Percentiles rank a stretch among this genome's conserved stretches.
These are phyloP conservation scores for Anagrus nilaparvatae DNA, from an alignment of 1,140 invertebrate genomes.

Conservation along the genomic window DNA sequence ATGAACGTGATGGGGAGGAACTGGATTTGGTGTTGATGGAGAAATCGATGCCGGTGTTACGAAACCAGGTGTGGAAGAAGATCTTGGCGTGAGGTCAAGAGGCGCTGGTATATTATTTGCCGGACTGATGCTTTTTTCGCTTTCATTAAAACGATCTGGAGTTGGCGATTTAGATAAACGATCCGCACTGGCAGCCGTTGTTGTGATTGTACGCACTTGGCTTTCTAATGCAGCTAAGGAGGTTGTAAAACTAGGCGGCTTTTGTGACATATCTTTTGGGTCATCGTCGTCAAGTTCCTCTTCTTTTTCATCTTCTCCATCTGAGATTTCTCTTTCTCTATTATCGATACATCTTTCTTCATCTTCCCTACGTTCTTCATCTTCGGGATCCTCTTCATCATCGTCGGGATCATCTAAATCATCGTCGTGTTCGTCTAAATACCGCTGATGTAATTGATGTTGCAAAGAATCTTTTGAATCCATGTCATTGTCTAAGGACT, in stretches of 20 bases:
- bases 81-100: constrained; percentile 36
- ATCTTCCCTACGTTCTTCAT: constrained; percentile 34
- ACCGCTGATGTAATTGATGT: constrained; percentile 21
- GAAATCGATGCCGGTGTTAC: constrained; percentile 34
- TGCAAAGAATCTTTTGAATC: constrained; percentile 28
- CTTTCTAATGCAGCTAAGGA: constrained; percentile 66
- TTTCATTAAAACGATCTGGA: constrained; percentile 36
- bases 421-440: constrained; percentile 33
- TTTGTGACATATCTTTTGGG: constrained; percentile 55
- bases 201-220: constrained; percentile 60
- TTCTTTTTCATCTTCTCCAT: constrained; percentile 45
- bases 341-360: constrained; percentile 33
- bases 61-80: constrained; percentile 37
- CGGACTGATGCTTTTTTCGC: constrained; percentile 42
- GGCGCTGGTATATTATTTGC: constrained; percentile 30
- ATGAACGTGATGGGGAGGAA: constrained; percentile 22
- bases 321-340: constrained; percentile 17
- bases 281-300: constrained; percentile 51
- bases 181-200: constrained; percentile 40
- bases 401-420: constrained; percentile 29
- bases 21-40: constrained; percentile 20
- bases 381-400: constrained; percentile 36
- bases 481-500: constrained; percentile 28
- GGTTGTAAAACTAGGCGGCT: constrained; percentile 58
- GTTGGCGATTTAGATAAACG: constrained; percentile 21